Percentiles rank a stretch among this genome's conserved stretches.
Evolutionary conservation across 2,888 invertebrate genomes (phyloP).

Genomic region (Lumbricus terrestris): DNA sequence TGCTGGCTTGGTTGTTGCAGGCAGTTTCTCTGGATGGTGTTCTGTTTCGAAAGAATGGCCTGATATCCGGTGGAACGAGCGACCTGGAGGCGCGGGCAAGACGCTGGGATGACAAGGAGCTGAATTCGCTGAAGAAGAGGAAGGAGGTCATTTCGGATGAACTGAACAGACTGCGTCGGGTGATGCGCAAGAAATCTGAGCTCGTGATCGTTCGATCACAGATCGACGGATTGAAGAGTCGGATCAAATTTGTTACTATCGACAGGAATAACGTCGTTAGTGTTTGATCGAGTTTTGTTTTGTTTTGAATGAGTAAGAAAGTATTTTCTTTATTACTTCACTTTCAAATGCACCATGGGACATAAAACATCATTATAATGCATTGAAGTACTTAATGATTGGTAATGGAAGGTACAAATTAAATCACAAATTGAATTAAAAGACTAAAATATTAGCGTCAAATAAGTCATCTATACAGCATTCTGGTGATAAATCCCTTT

Average conservation of each 20-base stretch:
- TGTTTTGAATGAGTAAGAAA: too few relatives aligned
- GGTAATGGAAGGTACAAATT: too few relatives aligned
- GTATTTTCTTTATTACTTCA: too few relatives aligned
- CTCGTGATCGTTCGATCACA: not conserved
- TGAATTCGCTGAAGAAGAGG: not conserved
- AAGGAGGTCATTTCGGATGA: not conserved
- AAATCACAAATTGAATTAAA: too few relatives aligned
- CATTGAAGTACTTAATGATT: too few relatives aligned
- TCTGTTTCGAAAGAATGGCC: not conserved
- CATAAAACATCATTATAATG: too few relatives aligned
- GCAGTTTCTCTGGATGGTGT: conserved; percentile 10
- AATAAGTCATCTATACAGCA: too few relatives aligned
- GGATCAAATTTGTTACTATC: not conserved
- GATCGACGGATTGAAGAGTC: not conserved
- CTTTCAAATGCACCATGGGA: too few relatives aligned
- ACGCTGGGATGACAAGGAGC: not conserved
- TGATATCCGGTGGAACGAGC: not conserved
- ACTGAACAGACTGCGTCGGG: not conserved
- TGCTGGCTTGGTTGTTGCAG: not conserved
- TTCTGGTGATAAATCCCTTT: too few relatives aligned
- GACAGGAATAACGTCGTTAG: not conserved
- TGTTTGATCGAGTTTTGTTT: not conserved
- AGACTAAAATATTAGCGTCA: too few relatives aligned
- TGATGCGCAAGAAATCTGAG: not conserved
- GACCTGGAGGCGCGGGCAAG: not conserved